Conservation (phyloP, 2,797 vertebrate species). For the Pempheris klunzingeri region DNA sequence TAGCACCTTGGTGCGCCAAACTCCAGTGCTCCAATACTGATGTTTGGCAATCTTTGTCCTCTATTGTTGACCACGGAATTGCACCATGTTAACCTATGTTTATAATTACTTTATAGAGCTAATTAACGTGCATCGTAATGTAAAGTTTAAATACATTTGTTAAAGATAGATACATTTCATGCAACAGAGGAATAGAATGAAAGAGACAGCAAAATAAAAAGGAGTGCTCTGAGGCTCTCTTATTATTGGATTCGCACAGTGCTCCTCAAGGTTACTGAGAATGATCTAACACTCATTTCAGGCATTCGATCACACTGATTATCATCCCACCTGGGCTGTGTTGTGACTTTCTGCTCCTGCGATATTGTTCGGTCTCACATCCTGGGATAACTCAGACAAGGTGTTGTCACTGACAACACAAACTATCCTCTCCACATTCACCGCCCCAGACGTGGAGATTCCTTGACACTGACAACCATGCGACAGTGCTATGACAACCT, state of each 20-base stretch:
- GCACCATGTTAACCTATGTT: not conserved
- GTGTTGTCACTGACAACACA: slow-evolving; percentile 76
- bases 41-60: not conserved
- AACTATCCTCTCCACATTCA: slow-evolving; percentile 68
- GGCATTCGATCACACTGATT: slow-evolving; percentile 63
- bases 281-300: slow-evolving; percentile 60
- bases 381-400: slow-evolving; percentile 63
- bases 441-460: slow-evolving; percentile 71
- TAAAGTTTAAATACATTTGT: not conserved
- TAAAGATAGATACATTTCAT: not conserved
- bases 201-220: not conserved
- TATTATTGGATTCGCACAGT: not conserved
- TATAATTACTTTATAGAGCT: not conserved
- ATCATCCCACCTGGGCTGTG: slow-evolving; percentile 43
- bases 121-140: not conserved
- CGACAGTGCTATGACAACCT: slow-evolving; percentile 77
- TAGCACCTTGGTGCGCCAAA: not conserved
- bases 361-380: slow-evolving; percentile 61
- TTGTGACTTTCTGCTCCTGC: slow-evolving; percentile 49
- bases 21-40: not conserved
- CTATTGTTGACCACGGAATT: too few relatives aligned
- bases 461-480: slow-evolving; percentile 75
- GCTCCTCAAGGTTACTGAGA: slow-evolving; percentile 29
- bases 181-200: not conserved
- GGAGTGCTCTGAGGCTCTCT: not conserved